Evolutionary conservation across 1,140 invertebrate genomes (phyloP).

Genomic region (Akabosia matsudoensis): DNA sequence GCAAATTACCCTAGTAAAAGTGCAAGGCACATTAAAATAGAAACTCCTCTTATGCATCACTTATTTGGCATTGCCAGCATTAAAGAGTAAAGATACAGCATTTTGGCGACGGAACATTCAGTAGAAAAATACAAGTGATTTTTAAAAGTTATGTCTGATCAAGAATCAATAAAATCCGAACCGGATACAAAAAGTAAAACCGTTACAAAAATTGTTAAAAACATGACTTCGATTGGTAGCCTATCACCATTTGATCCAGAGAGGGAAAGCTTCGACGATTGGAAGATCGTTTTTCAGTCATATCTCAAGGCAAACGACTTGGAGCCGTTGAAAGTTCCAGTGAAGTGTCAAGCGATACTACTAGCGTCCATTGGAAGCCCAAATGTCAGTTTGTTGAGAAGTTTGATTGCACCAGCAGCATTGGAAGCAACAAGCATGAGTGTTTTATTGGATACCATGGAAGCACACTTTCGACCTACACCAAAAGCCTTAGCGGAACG

Average conservation of each 20-base stretch:
- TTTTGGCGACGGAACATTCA: no score
- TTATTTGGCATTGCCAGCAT: no score
- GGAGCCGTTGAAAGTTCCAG: background rate
- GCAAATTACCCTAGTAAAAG: no score
- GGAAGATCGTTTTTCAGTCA: background rate
- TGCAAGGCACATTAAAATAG: no score
- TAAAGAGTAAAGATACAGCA: no score
- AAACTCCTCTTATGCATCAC: no score
- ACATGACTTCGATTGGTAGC: background rate
- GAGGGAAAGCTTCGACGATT: conserved; percentile 1
- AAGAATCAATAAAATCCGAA: no score
- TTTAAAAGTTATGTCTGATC: no score
- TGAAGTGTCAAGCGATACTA: background rate
- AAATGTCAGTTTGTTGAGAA: background rate
- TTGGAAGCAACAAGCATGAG: background rate
- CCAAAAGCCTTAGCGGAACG: conserved; percentile 34
- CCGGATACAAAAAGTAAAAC: no score
- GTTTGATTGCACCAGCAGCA: background rate
- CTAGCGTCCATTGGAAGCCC: conserved; percentile 1
- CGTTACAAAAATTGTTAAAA: no score
- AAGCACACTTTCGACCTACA: conserved; percentile 19
- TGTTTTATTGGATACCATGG: background rate
- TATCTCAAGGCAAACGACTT: conserved; percentile 12
- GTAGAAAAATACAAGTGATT: no score
- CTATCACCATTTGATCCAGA: background rate